A percentile compares a stretch with the other conserved stretches of the same genome.
Conservation (phyloP, 2,888 invertebrate genomes). For the Nyleta sp. region DNA sequence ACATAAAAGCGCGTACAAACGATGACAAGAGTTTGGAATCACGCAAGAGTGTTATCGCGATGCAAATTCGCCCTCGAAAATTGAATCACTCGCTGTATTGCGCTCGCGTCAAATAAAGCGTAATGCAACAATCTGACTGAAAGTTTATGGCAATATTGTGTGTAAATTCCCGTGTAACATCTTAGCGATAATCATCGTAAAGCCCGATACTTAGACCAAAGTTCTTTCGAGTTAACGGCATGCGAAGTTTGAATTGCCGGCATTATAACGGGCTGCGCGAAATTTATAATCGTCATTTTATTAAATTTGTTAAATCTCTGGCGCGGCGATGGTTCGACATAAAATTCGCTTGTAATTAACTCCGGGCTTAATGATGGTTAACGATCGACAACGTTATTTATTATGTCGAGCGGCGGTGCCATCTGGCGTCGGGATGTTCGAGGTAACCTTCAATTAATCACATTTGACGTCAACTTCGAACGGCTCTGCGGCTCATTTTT, state of each 20-base stretch:
- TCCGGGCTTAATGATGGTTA: conserved; percentile 38
- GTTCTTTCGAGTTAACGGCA: conserved; percentile 31
- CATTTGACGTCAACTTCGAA: conserved; percentile 35
- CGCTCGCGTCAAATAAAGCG: too few relatives aligned
- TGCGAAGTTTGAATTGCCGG: conserved; percentile 32
- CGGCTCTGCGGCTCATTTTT: conserved; percentile 22
- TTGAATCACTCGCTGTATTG: too few relatives aligned
- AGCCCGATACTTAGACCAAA: conserved; percentile 18
- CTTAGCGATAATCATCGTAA: conserved; percentile 40
- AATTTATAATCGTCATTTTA: conserved; percentile 44
- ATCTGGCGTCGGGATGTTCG: conserved; percentile 46
- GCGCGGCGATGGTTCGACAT: conserved; percentile 20
- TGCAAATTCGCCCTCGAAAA: too few relatives aligned
- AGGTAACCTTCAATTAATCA: conserved; percentile 51
- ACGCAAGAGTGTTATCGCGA: too few relatives aligned
- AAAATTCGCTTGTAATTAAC: conserved; percentile 43
- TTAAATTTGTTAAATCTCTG: conserved; percentile 35
- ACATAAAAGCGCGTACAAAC: too few relatives aligned
- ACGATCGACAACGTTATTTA: conserved; percentile 56
- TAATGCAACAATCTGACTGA: too few relatives aligned
- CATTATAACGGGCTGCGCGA: conserved; percentile 11
- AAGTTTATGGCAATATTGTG: conserved; percentile 4
- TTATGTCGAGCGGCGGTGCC: conserved; percentile 36
- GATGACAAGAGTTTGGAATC: too few relatives aligned
- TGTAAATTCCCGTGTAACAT: conserved; percentile 9